Base-by-base conservation (phyloP, 2,888 invertebrate genomes). In the Sepiola atlantica region DNA sequence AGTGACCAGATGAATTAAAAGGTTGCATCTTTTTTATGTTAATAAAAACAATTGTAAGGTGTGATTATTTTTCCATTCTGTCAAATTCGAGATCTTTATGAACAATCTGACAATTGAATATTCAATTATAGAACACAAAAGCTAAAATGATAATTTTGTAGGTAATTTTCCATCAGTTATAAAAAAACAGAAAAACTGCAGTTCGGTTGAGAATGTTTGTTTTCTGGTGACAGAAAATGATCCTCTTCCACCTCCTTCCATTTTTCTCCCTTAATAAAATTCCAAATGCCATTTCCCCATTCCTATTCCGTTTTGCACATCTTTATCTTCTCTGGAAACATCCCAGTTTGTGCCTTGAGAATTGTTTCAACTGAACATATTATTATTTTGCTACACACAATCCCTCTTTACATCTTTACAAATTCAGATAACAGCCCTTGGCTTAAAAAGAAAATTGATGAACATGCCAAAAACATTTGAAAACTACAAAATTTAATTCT, bases 1-100 rank as follows among this genome's bases (percentile, higher is more conserved):
- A 77, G n/a, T 77, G 77, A 77, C 77, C 77, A 77, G 77, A n/a
- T 77, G 77, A 77, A 77, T 77, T 77, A 6, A 77, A 77, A 77
- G 14, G 3, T 77, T 77, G 16, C 14, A 77, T 77, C n/a, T 77
- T 77, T 57, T 77, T 77, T 77, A n/a, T n/a, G 16, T 77, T 77
- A n/a, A n/a, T 12, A 77, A 77, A 28, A 77, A 77, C 10, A 61
- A 14, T 77, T 77, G n/a, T 77, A n/a, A 77, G 77, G n/a, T 77
- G 14, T n/a, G 14, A 77, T 77, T 77, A 45, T 45, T 77, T 77
- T 77, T n/a, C 77, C n/a, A 77, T 2, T 2, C n/a, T 77, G 32
- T 77, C 77, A 14, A 77, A 77, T 16, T n/a, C 32, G 32, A 77
- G n/a, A 77, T 77, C 14, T 77, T 12, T 77, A 77, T n/a, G n/a